Conservation (phyloP, 64 coral and sea anemone species). For the Stylophora pistillata region DNA sequence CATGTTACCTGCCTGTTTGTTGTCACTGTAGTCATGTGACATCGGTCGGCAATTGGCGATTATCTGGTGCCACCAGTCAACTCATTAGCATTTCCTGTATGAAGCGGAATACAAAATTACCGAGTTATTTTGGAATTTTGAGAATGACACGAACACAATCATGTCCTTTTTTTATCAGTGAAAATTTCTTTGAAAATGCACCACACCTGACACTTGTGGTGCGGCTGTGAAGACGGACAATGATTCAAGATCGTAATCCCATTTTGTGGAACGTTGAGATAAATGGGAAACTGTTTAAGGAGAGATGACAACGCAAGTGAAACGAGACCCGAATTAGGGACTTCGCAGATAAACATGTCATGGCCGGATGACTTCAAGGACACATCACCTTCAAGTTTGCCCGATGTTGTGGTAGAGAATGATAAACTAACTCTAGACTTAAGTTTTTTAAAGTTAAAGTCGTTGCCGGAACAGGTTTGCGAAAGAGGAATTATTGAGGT, state of each 20-base stretch:
- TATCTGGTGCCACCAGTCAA: not conserved
- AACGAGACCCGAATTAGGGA: not conserved
- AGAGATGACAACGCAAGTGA: not conserved
- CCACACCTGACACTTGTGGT: not conserved
- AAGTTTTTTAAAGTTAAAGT: slow-evolving; percentile 51
- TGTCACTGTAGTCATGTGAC: not conserved
- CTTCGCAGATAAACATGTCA: slow-evolving; percentile 41
- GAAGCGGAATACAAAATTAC: not conserved
- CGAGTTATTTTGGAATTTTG: not conserved
- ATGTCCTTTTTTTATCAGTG: not conserved
- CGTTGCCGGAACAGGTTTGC: slow-evolving; percentile 59
- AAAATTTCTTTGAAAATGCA: not conserved
- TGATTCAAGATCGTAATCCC: not conserved
- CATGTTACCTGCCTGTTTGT: not conserved
- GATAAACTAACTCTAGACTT: slow-evolving; percentile 81
- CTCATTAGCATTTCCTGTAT: slow-evolving; percentile 17
- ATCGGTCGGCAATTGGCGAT: not conserved
- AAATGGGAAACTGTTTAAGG: slow-evolving; percentile 23
- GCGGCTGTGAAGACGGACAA: not conserved
- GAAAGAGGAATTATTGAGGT: slow-evolving; percentile 48
- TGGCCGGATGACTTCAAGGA: slow-evolving; percentile 75
- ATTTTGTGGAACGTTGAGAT: not conserved
- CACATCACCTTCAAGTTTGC: slow-evolving; percentile 23
- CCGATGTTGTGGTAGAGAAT: slow-evolving; percentile 54
- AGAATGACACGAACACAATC: not conserved